Evolutionary conservation across 2,113 vertebrate genomes (phyloP), one percentile per base, ranked within the genome.

Genomic region (Motacilla tschutschensis): DNA sequence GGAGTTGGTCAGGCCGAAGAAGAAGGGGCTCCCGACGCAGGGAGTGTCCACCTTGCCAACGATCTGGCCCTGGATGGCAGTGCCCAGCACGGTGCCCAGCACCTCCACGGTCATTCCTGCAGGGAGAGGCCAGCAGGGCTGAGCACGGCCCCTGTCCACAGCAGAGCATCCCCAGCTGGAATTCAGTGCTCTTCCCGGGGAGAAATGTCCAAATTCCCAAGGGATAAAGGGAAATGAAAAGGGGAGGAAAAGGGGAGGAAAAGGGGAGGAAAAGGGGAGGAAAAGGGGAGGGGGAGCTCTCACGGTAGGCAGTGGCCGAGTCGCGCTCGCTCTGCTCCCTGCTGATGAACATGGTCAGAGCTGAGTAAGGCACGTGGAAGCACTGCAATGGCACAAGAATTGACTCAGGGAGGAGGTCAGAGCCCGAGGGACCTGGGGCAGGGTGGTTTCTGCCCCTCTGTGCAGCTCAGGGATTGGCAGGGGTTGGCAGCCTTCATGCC

Each of bases 311-410:
- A 2, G 99, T 99, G 94, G 98, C 98, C 0, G 99, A 99, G 91
- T 99, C 99, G 33, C 99, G 95, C 92, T 99, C 99, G 3, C 98
- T 98, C 96, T 99, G 99, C 74, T 99, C 97, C 3, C 89, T 97
- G 97, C 98, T 99, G 97, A 99, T 99, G 96, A 99, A 99, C 99
- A 99, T 99, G 89, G 99, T 99, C 79, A 99, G 98, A 1, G 99
- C 98, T 0, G 99, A 99, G 96, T 99, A 99, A 17, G 99, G 99
- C 79, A 99, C 99, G 1, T 99, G 99, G 95, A 99, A 99, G 73
- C 99, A 99, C 99, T 99, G 97, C 80, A 88, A 86, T 2, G 14
- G 92, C 74, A 95, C 29, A 21, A 73, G n/a, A 43, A n/a, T 0
- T 1, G 62, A 51, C 72, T 81, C n/a, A 44, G 64, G 81, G 63